Evolutionary conservation across 2,113 vertebrate species (phyloP), one percentile per base, ranked within the genome.

Genomic region (Benitochromis conjunctus): DNA sequence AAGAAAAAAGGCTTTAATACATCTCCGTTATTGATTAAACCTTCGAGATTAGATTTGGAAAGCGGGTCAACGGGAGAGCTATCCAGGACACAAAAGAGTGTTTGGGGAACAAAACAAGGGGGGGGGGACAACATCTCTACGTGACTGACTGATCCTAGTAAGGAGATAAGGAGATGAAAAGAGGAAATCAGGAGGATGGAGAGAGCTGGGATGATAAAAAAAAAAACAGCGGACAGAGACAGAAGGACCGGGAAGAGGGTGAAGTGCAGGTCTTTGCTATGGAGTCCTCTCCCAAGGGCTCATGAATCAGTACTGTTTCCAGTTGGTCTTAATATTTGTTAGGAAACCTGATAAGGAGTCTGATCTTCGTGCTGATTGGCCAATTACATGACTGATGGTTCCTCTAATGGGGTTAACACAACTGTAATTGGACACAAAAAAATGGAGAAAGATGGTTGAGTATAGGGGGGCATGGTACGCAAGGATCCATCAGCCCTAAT

Each of bases 371-470:
- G 79, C 78, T 79, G 85, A 90, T 84, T 90, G 83, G 64, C 19
- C 80, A 90, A 86, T 94, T 93, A 93, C 55, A 76, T 78, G 84
- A 86, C 77, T 71, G 56, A 90, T 91, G 91, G 82, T 60, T 93
- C 84, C 82, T 64, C 85, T 90, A 93, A 93, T 91, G 80, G 79
- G 90, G 55, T 85, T 92, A 91, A 93, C 91, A 82, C 34, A 80
- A 64, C 29, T 51, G 77, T 91, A 89, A 93, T 64, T 91, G 82
- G 69, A 92, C 64, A 80, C 58, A 85, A 64, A 87, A 46, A 82
- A 54, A 62, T 62, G 55, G n/a, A 38, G 11, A 48, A 60, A 79
- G 26, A 60, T 3, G 53, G 57, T 13, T 26, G 41, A 34, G 10
- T 2, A 8, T 7, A 8, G 38, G 34, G 38, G 51, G 13, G 26